Evolutionary conservation across 2,113 vertebrate genomes (phyloP).

Genomic region (Indri indri): DNA sequence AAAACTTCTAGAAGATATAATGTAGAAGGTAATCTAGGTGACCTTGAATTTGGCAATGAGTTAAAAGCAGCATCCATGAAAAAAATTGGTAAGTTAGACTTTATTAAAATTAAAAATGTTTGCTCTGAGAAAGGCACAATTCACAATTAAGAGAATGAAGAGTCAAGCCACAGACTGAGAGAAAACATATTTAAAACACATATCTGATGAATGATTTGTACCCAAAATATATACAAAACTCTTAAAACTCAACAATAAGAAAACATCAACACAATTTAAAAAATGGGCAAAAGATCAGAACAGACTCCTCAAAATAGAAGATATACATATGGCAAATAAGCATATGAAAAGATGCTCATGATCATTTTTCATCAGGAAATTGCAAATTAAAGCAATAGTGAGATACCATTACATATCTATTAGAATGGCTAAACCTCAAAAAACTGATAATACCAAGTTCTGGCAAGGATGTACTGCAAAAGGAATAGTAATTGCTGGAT

Average conservation of each 20-base stretch:
- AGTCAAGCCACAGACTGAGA: background rate
- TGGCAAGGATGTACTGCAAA: background rate
- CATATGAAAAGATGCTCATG: background rate
- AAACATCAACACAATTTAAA: background rate
- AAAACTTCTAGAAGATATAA: background rate
- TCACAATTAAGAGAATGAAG: background rate
- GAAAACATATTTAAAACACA: background rate
- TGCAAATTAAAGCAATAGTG: background rate
- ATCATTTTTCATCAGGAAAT: background rate
- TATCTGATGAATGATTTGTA: background rate
- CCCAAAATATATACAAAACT: background rate
- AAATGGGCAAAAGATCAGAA: background rate
- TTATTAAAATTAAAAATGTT: background rate
- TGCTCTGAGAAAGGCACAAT: background rate
- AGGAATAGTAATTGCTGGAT: background rate
- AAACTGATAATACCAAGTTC: background rate
- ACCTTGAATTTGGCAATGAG: background rate
- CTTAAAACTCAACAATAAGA: background rate
- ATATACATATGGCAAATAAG: background rate
- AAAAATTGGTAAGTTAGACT: background rate
- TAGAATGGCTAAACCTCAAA: background rate
- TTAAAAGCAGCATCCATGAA: background rate
- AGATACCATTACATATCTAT: background rate
- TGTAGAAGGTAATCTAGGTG: background rate
- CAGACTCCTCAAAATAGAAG: background rate